Evolutionary conservation across 2,113 vertebrate genomes (phyloP), one percentile per base, ranked within the genome.

Genomic region (Isurus oxyrinchus): DNA sequence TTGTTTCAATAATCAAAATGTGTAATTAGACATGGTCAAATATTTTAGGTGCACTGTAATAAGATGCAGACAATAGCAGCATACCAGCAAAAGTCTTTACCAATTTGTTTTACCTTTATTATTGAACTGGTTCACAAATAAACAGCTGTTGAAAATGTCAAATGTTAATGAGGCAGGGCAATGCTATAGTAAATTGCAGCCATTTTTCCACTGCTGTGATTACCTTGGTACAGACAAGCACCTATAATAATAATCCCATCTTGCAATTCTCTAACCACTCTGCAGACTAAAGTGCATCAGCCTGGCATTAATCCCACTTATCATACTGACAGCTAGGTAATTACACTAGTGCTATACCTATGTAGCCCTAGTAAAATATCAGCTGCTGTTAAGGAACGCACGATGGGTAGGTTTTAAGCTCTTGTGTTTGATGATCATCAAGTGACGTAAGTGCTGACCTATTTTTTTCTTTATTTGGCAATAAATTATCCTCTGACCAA

Each of bases 231-330:
- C 97, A 98, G 98, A 98, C 97, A 98, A 98, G 97, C 97, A 98
- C 97, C 97, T 98, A 97, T 98, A 98, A 98, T 98, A 98, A 98
- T 98, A 98, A 98, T 98, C 98, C 98, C 98, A 98, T 98, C 98
- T 98, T 98, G 98, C 96, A 97, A 98, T 98, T 98, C 98, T 98
- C 98, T 97, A 96, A 98, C 97, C 98, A 97, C 98, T 98, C 98
- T 97, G 98, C 98, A 97, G 98, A 98, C 98, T 98, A 98, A 98
- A 98, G 98, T 98, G 98, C 98, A 98, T 98, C 97, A 98, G 98
- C 97, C 98, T 98, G 97, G 98, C 98, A 98, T 99, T 99, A 99
- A 98, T 99, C 98, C 98, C 98, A 99, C 98, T 99, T 99, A 98
- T 98, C 98, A 98, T 98, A 97, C 98, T 98, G 98, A 99, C 98